phyloP scores from a whole-genome alignment of 1,140 invertebrate species.

The Chironomus striatipennis region DNA sequence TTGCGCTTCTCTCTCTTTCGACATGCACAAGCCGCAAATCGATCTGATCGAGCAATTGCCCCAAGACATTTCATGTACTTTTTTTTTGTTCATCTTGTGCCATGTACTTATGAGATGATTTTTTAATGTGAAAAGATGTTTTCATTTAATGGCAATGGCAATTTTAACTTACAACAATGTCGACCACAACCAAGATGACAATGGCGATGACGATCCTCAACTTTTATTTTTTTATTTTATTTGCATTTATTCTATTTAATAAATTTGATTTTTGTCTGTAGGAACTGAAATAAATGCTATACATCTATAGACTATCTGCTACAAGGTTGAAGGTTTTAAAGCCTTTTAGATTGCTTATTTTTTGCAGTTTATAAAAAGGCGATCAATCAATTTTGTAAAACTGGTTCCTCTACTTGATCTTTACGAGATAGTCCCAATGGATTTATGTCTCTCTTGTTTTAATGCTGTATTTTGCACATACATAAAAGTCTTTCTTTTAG shows the following conservation, averaged over 20 bases:
- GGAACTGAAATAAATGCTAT: neutral
- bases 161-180: no score
- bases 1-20: neutral
- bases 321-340: neutral
- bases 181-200: neutral
- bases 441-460: neutral
- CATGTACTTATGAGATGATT: neutral
- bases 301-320: neutral
- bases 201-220: neutral
- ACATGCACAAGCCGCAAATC: constrained; percentile 11
- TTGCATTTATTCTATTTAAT: neutral
- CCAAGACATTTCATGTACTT: neutral
- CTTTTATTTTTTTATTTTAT: no score
- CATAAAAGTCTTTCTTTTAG: neutral
- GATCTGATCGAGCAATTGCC: constrained; percentile 2
- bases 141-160: neutral
- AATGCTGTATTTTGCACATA: neutral
- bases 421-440: neutral
- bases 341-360: neutral
- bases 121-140: neutral
- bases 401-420: neutral
- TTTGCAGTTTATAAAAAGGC: neutral
- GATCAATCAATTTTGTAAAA: constrained; percentile 5
- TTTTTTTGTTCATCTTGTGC: neutral
- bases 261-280: neutral